Percentiles rank a stretch among this genome's conserved stretches.
Conservation (phyloP, 2,888 invertebrate species). For the Napeogenes inachia region DNA sequence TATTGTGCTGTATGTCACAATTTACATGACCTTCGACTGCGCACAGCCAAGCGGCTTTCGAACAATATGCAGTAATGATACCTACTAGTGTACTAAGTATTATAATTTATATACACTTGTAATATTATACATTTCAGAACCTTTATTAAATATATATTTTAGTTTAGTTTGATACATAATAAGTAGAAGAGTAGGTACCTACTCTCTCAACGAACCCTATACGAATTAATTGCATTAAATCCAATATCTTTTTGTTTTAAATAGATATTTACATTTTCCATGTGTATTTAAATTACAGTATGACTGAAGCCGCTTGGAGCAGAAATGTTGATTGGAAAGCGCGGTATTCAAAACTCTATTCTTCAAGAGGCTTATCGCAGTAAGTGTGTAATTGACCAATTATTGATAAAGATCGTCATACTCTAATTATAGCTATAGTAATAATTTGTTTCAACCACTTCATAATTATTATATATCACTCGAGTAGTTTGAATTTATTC, state of each 20-base stretch:
- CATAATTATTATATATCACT: neutral
- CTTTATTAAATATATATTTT: no score
- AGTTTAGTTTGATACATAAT: no score
- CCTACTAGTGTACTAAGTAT: neutral
- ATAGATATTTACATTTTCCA: neutral
- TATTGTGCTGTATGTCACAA: slow-evolving; percentile 25
- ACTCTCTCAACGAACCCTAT: no score
- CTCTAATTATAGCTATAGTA: no score
- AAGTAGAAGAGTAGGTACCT: no score
- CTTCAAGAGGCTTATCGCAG: slow-evolving; percentile 44
- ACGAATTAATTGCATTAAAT: no score
- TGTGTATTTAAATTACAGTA: slow-evolving; percentile 39
- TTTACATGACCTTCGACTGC: slow-evolving; percentile 27
- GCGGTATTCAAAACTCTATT: slow-evolving; percentile 61
- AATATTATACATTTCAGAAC: no score
- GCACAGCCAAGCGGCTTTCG: slow-evolving; percentile 26
- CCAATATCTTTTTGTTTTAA: slow-evolving; percentile 1
- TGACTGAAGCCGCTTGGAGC: slow-evolving; percentile 46
- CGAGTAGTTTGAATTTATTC: neutral
- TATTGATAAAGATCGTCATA: neutral
- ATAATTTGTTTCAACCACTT: neutral
- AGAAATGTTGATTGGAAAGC: slow-evolving; percentile 58
- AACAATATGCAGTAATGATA: slow-evolving; percentile 19
- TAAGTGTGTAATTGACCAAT: slow-evolving; percentile 37
- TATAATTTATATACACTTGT: no score